Percentiles rank a stretch among this genome's conserved stretches.
These are phyloP conservation scores for Hippopotamus amphibius DNA, from an alignment of 2,113 vertebrate genomes.

Conservation along the genomic window DNA sequence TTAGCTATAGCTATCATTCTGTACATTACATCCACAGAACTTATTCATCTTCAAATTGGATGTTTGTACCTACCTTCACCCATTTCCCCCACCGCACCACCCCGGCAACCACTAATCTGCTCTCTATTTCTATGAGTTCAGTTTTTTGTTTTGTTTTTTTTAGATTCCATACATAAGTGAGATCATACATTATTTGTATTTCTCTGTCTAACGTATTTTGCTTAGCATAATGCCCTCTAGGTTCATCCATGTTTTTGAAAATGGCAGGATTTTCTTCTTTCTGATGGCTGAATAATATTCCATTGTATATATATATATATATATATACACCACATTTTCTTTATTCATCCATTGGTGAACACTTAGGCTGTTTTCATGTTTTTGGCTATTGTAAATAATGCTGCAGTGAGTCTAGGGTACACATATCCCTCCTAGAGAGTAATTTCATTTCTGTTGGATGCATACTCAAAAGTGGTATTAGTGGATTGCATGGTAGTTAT, in stretches of 20 bases:
- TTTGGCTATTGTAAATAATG: background rate
- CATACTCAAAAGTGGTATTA: background rate
- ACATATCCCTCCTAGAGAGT: background rate
- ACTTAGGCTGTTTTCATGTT: background rate
- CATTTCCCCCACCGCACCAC: background rate
- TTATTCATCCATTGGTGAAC: background rate
- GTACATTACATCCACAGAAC: background rate
- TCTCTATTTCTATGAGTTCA: background rate
- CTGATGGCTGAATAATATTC: background rate
- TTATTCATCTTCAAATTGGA: background rate
- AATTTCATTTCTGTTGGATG: background rate
- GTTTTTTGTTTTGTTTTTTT: background rate
- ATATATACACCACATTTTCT: background rate
- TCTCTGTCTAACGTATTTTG: background rate
- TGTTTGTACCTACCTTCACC: background rate
- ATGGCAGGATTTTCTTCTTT: background rate
- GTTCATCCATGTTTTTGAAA: background rate
- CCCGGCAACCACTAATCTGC: background rate
- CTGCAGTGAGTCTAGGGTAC: background rate
- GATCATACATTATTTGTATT: background rate
- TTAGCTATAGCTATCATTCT: background rate
- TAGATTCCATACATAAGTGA: background rate
- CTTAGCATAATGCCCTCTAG: background rate
- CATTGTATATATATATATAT: background rate
- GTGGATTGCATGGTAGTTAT: background rate